Evolutionary conservation across 2,113 vertebrate genomes (phyloP).

Genomic region (Silurus meridionalis): DNA sequence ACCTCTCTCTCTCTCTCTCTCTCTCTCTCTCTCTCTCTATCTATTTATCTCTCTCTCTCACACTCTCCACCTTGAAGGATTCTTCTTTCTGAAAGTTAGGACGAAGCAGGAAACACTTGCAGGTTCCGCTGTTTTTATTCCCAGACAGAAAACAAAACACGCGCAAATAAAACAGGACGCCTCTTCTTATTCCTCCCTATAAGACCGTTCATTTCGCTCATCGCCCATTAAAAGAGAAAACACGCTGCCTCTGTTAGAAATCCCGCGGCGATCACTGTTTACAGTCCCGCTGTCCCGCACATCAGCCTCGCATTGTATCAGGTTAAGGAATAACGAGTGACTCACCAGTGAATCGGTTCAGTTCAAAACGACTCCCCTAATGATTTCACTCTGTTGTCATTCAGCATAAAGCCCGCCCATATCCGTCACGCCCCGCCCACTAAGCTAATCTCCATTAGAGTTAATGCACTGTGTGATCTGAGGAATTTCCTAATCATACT

Average conservation of each 20-base stretch:
- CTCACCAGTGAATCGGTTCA: neutral
- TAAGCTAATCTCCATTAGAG: neutral
- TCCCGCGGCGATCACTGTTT: neutral
- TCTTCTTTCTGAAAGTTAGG: conserved; percentile 14
- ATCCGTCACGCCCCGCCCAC: neutral
- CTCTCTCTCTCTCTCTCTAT: neutral
- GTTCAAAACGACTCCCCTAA: neutral
- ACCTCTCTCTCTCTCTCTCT: neutral
- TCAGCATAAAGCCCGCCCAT: neutral
- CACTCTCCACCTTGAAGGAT: neutral
- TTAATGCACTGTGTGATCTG: neutral
- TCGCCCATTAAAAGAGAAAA: no score
- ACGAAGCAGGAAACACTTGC: neutral
- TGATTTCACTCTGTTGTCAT: neutral
- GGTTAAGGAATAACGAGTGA: neutral
- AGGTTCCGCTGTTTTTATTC: neutral
- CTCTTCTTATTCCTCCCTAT: no score
- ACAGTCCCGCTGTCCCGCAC: neutral
- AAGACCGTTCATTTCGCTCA: neutral
- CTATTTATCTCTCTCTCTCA: neutral
- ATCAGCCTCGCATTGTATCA: neutral
- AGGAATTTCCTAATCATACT: neutral
- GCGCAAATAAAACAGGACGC: neutral
- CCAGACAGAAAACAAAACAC: neutral
- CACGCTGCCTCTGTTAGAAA: neutral